Conservation (phyloP, 2,797 vertebrate species). For the Epinephelus awoara region DNA sequence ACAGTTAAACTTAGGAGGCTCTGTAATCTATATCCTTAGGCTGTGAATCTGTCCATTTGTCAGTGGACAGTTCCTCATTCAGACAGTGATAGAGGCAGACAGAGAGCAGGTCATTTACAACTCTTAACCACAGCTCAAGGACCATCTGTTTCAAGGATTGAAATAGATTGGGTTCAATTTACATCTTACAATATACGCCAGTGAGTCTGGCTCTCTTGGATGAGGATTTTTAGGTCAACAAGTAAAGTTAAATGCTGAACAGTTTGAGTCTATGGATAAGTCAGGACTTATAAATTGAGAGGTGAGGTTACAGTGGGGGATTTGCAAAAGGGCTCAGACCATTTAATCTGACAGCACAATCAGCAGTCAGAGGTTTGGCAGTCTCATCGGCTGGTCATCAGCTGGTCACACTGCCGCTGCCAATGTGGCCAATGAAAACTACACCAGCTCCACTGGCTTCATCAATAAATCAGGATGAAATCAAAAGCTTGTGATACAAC, state of each 20-base stretch:
- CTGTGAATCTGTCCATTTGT: conserved; percentile 38
- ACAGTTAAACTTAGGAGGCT: background rate
- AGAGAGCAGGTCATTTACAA: conserved; percentile 38
- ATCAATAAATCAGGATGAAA: conserved; percentile 4
- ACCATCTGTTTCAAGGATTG: conserved; percentile 43
- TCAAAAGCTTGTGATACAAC: background rate
- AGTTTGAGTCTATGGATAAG: background rate
- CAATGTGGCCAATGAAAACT: background rate
- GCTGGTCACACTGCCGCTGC: background rate
- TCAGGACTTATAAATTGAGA: conserved; percentile 1
- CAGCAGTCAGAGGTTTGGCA: conserved; percentile 9
- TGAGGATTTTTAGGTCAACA: background rate
- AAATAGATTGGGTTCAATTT: conserved; percentile 40
- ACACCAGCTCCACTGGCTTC: background rate
- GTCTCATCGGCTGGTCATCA: background rate
- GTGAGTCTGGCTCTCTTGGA: background rate
- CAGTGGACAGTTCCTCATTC: conserved; percentile 42
- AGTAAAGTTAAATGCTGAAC: conserved; percentile 7
- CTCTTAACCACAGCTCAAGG: conserved; percentile 33
- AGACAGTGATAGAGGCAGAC: conserved; percentile 24
- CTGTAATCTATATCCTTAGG: conserved; percentile 20
- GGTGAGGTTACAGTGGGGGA: background rate
- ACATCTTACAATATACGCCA: background rate
- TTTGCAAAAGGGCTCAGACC: conserved; percentile 1
- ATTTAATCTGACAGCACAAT: conserved; percentile 18